Base-by-base conservation (phyloP, 2,113 vertebrate genomes). In the Gadus macrocephalus region DNA sequence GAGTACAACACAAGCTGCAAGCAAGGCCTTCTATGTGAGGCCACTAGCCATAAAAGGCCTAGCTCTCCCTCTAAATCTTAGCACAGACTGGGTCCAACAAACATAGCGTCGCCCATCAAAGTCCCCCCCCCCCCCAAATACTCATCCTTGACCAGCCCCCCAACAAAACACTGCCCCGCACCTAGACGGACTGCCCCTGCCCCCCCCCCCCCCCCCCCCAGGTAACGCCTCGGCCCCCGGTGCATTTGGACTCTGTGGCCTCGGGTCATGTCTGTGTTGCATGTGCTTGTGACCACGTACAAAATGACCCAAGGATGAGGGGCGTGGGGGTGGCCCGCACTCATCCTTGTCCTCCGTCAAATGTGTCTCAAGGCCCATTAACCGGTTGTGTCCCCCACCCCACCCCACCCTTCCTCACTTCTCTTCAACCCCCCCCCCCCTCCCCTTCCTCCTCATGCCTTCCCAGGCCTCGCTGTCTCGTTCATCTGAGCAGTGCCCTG, bases 381-480 rank as follows among this genome's bases (percentile, higher is more conserved):
- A 38, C 31, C 16, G 68, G n/a, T 65, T 25, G 60, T 56, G 35
- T 22, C 35, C 65, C 62, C 31, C 64, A 1, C 68, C 19, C 27
- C 27, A 59, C 5, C 65, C 80, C 62, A 76, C 64, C 49, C 76
- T 25, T 61, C 53, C 9, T 3, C 65, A 64, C 73, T 70, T 72
- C 68, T 78, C 61, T 12, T 79, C 72, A 81, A 75, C 71, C 78
- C 69, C 14, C 73, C 69, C 78, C 72, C 71, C 56, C 62, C 65
- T 68, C 68, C 63, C 66, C 67, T 67, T 69, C 70, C 63, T 61
- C 64, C 65, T 53, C 69, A 27, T 69, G 38, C 76, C 56, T 62
- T 25, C 74, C 63, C 86, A 98, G 96, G 94, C 93, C 86, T 93
- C 93, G 69, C 92, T 98, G 89, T 94, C 95, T 79, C 86, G 96